A percentile compares a stretch with the other conserved stretches of the same genome.
Conservation (phyloP, 2,797 vertebrate species). For the Potorous gilbertii region DNA sequence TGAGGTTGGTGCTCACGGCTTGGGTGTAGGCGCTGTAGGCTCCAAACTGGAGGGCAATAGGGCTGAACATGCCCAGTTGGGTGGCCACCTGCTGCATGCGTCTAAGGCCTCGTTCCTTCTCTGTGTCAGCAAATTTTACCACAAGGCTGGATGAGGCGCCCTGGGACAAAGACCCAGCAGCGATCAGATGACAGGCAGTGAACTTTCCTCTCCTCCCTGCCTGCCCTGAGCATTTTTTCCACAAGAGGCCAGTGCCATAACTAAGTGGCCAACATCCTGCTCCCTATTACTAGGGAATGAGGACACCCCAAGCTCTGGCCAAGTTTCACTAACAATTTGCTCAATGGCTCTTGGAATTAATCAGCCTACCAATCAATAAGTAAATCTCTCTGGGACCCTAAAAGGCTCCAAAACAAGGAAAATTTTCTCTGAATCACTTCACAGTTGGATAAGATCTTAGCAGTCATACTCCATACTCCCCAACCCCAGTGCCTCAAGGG, state of each 20-base stretch:
- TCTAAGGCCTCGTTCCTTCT: conserved; percentile 94
- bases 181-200: not conserved
- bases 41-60: conserved; percentile 94
- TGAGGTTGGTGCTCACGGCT: conserved; percentile 87
- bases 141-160: conserved; percentile 96
- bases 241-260: not conserved
- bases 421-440: not conserved
- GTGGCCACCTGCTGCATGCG: conserved; percentile 97
- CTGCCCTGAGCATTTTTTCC: not conserved
- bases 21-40: conserved; percentile 97
- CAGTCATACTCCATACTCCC: not conserved
- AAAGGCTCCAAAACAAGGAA: not conserved
- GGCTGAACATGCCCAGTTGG: conserved; percentile 95
- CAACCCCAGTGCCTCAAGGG: not conserved
- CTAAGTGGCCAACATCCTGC: not conserved
- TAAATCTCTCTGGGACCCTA: not conserved
- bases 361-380: not conserved
- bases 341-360: not conserved
- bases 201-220: not conserved
- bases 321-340: not conserved
- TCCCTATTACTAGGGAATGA: not conserved
- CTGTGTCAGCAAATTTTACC: conserved; percentile 97
- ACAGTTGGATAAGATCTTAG: not conserved
- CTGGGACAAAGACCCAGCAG: conserved; percentile 74
- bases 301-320: not conserved